Conservation (phyloP, 2,888 invertebrate genomes). For the Tinea trinotella region DNA sequence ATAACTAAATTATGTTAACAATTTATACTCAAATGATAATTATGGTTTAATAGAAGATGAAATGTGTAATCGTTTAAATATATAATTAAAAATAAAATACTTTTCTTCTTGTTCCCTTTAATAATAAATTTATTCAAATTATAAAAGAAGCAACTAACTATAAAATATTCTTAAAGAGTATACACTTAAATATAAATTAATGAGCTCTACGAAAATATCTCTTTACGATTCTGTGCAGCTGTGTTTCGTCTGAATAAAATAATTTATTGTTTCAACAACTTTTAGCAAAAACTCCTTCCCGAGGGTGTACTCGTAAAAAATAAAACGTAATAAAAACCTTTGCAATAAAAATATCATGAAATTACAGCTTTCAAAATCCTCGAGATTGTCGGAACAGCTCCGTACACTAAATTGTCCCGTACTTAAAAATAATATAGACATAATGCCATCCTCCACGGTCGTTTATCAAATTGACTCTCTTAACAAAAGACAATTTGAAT, state of each 20-base stretch:
- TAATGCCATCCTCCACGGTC: neutral
- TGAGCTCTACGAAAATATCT: neutral
- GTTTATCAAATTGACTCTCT: neutral
- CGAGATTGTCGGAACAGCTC: neutral
- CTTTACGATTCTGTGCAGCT: slow-evolving; percentile 23
- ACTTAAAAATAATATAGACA: neutral
- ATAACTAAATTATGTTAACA: too few relatives aligned
- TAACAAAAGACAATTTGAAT: neutral
- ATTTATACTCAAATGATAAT: too few relatives aligned
- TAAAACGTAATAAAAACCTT: slow-evolving; percentile 46
- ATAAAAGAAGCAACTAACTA: slow-evolving; percentile 1
- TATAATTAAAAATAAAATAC: too few relatives aligned
- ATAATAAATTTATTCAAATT: too few relatives aligned
- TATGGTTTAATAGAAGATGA: too few relatives aligned
- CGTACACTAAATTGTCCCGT: neutral
- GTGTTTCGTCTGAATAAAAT: slow-evolving; percentile 28
- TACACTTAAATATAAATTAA: slow-evolving; percentile 1
- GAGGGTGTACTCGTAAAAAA: slow-evolving; percentile 36
- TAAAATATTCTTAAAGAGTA: neutral
- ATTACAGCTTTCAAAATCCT: slow-evolving; percentile 31
- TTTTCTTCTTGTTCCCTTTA: too few relatives aligned
- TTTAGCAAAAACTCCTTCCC: slow-evolving; percentile 17
- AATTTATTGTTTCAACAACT: slow-evolving; percentile 34
- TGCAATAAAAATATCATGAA: slow-evolving; percentile 50
- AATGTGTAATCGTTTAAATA: too few relatives aligned